Conservation (phyloP, 2,888 invertebrate species). For the Acrobasis consociella region DNA sequence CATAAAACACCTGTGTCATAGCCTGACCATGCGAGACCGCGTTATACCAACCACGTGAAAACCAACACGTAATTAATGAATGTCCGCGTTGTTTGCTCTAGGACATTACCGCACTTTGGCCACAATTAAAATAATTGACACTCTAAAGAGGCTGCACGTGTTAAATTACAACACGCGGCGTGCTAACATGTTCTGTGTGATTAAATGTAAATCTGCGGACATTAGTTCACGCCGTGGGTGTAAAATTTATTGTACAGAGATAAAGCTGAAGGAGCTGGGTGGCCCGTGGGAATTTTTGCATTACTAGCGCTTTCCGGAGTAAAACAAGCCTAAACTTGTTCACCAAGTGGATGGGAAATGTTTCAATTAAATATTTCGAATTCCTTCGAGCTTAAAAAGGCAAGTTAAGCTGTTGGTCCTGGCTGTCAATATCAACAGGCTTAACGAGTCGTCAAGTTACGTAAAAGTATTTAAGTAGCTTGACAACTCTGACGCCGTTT, state of each 20-base stretch:
- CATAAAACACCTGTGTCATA: not conserved
- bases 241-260: not conserved
- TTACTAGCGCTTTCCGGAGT: no score
- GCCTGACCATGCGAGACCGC: not conserved
- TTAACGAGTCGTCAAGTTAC: no score
- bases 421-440: no score
- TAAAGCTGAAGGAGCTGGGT: no score
- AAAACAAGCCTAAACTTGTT: no score
- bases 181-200: conserved; percentile 52
- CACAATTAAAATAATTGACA: conserved; percentile 19
- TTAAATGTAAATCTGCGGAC: conserved; percentile 51
- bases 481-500: no score
- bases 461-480: no score
- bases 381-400: no score
- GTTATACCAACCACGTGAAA: not conserved
- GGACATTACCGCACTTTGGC: conserved; percentile 15
- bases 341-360: no score
- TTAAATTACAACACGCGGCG: conserved; percentile 32
- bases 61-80: not conserved
- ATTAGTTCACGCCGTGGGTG: conserved; percentile 22
- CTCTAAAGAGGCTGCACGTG: conserved; percentile 23
- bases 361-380: no score
- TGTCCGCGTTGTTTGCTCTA: not conserved
- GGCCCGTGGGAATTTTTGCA: no score
- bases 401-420: no score